Percentiles rank a stretch among this genome's conserved stretches.
Conservation (phyloP, 2,113 vertebrate genomes). For the Dicentrarchus labrax region DNA sequence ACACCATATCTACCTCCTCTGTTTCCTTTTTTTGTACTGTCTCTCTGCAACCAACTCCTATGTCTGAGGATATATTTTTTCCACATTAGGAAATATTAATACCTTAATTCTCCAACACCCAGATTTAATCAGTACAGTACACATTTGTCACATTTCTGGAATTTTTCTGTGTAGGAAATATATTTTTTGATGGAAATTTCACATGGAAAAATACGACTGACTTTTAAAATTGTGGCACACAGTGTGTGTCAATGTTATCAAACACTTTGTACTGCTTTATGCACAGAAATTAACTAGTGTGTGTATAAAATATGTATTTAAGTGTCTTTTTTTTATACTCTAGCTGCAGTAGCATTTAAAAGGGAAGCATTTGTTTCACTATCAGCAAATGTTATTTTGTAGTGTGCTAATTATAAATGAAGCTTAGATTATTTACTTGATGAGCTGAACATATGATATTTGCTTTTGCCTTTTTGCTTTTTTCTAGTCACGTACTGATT, state of each 20-base stretch:
- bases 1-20: constrained; percentile 77
- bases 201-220: constrained; percentile 46
- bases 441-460: background rate
- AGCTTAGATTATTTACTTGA: constrained; percentile 54
- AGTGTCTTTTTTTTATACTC: constrained; percentile 72
- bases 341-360: constrained; percentile 70
- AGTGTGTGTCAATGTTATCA: constrained; percentile 43
- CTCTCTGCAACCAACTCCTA: constrained; percentile 44
- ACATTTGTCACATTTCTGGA: constrained; percentile 26
- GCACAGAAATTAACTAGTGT: constrained; percentile 74
- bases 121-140: background rate
- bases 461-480: constrained; percentile 37
- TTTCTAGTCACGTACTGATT: constrained; percentile 29
- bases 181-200: constrained; percentile 21
- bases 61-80: background rate
- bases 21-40: constrained; percentile 42
- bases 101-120: background rate
- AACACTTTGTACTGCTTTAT: constrained; percentile 73
- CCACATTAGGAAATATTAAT: constrained; percentile 8
- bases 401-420: constrained; percentile 51
- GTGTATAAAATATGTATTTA: constrained; percentile 72
- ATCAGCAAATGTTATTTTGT: constrained; percentile 48
- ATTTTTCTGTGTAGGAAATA: constrained; percentile 33
- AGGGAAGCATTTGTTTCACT: constrained; percentile 65
- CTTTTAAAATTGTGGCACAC: constrained; percentile 21